Percentiles rank a stretch among this genome's conserved stretches.
phyloP scores from a whole-genome alignment of 1,140 invertebrate genomes.

The Ditylenchus dipsaci region DNA sequence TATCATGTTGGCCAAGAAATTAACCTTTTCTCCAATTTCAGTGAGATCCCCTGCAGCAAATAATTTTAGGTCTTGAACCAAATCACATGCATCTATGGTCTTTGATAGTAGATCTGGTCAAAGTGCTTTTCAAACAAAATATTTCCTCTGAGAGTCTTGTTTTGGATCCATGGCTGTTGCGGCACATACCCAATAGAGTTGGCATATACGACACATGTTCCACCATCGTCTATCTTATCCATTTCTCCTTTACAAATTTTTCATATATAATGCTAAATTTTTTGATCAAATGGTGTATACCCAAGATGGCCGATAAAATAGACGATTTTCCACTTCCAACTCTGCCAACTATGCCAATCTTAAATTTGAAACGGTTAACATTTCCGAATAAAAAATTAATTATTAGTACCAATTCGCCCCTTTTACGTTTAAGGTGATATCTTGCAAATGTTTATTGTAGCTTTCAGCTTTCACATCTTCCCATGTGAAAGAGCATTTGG shows the following conservation, averaged over 20 bases:
- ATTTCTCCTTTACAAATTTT: constrained; percentile 31
- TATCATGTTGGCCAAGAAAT: too few species aligned
- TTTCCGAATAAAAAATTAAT: too few species aligned
- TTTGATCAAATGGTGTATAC: neutral
- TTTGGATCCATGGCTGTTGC: constrained; percentile 64
- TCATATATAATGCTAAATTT: too few species aligned
- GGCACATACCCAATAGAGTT: constrained; percentile 61
- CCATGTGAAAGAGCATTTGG: constrained; percentile 36
- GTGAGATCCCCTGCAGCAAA: constrained; percentile 46
- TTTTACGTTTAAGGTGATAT: constrained; percentile 32
- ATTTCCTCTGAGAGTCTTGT: constrained; percentile 56
- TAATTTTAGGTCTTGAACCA: constrained; percentile 41
- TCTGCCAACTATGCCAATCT: constrained; percentile 71
- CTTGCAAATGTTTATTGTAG: constrained; percentile 25
- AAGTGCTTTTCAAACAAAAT: constrained; percentile 43
- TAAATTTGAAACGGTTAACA: constrained; percentile 52
- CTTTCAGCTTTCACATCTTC: neutral
- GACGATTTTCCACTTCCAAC: constrained; percentile 71
- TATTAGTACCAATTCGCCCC: constrained; percentile 60
- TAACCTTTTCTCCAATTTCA: constrained; percentile 56
- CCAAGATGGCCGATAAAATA: constrained; percentile 28
- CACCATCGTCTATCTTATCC: constrained; percentile 6
- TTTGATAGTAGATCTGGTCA: constrained; percentile 32
- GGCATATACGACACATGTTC: constrained; percentile 15
- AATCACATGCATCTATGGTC: constrained; percentile 42